Percentiles rank a stretch among this genome's conserved stretches.
Evolutionary conservation across 2,113 vertebrate species (phyloP).

Genomic region (Macrotus californicus): DNA sequence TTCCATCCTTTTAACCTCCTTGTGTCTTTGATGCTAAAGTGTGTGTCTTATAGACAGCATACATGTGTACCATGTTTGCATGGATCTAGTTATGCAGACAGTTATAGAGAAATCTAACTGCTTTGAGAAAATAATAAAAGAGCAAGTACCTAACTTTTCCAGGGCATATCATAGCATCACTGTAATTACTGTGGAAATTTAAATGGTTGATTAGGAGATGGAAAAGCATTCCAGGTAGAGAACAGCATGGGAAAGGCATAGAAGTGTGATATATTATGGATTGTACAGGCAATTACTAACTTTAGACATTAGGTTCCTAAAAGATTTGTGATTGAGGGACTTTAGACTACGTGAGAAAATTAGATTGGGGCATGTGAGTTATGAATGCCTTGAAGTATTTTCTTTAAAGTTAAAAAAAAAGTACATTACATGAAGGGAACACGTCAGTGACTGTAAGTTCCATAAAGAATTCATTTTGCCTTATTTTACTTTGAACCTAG

Average conservation of each 20-base stretch:
- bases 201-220: not conserved
- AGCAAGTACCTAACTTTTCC: not conserved
- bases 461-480: constrained; percentile 17
- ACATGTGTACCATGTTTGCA: not conserved
- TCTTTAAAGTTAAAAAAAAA: not conserved
- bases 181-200: not conserved
- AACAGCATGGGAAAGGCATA: not conserved
- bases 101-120: not conserved
- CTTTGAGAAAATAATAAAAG: not conserved
- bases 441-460: not conserved
- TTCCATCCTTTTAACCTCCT: not conserved
- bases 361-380: not conserved
- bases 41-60: not conserved
- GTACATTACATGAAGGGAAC: not conserved
- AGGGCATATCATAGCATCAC: not conserved
- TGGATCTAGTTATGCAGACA: not conserved
- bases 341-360: constrained; percentile 1
- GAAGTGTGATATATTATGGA: not conserved
- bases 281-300: not conserved
- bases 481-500: not conserved
- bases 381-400: not conserved
- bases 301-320: not conserved
- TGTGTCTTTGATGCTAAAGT: not conserved
- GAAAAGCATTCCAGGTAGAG: not conserved
- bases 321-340: constrained; percentile 10